Evolutionary conservation across 2,113 vertebrate genomes (phyloP), one percentile per base, ranked within the genome.

Genomic region (Taurulus bubalis): DNA sequence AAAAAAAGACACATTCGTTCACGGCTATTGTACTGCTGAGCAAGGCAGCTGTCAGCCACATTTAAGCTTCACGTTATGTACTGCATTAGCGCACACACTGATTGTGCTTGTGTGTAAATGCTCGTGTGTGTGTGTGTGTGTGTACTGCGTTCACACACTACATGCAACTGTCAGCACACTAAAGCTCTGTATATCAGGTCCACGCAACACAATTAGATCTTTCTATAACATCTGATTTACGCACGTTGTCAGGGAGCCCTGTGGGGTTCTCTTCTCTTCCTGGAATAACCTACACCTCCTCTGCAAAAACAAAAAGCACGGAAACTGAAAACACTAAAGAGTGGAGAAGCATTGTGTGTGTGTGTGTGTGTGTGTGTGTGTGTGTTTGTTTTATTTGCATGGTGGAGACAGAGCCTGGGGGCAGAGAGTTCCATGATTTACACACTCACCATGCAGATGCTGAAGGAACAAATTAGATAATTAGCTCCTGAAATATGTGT

Each of bases 201-300:
- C 86, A 79, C 83, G 88, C 80, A 71, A 78, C 58, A 62, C 87
- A 87, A 91, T 93, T 94, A 94, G 90, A 93, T 91, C 91, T 86
- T 85, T 82, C 87, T 80, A 75, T 89, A 72, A 90, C 86, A 79
- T 85, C 47, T 94, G 94, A 95, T 94, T 95, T 93, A 95, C 89
- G 76, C 65, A 18, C 18, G 71, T 90, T 93, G 92, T 92, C 91
- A 92, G 45, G 36, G 34, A 68, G 60, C 75, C 82, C 85, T 60
- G 32, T 83, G 83, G 88, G 75, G 62, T 83, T 89, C 74, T 87
- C 90, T 87, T 88, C 83, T 86, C 89, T 93, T 94, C 88, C 91
- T 84, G 77, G 91, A 92, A 94, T 87, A 91, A 91, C 85, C 71
- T 68, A 56, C 72, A 77, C 78, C 75, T 75, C 82, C 72, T 71